Conservation (phyloP, 1,140 invertebrate species). For the Lerema accius region DNA sequence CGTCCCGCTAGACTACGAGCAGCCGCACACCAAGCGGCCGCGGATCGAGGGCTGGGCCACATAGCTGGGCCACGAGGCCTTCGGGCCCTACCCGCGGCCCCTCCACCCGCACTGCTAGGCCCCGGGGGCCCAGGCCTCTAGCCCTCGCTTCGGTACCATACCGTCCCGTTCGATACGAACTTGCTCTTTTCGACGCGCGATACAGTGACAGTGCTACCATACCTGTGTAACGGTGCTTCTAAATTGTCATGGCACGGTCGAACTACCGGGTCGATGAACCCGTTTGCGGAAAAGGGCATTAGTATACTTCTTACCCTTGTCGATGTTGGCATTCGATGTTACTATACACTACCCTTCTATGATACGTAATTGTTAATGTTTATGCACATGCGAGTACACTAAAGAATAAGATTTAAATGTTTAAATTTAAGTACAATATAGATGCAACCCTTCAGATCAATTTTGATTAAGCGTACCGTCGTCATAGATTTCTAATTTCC, state of each 20-base stretch:
- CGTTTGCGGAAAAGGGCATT: conserved; percentile 38
- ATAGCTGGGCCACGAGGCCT: conserved; percentile 85
- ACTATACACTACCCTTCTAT: conserved; percentile 61
- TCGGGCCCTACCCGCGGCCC: conserved; percentile 76
- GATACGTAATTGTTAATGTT: conserved; percentile 72
- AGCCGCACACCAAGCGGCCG: conserved; percentile 90
- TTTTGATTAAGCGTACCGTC: conserved; percentile 54
- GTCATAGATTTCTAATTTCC: conserved; percentile 70
- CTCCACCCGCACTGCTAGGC: conserved; percentile 72
- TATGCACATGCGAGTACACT: conserved; percentile 70
- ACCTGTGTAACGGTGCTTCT: conserved; percentile 53
- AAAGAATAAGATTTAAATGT: conserved; percentile 64
- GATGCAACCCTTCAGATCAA: conserved; percentile 66
- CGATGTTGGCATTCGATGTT: conserved; percentile 56
- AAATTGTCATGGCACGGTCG: conserved; percentile 55
- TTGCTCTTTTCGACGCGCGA: conserved; percentile 43
- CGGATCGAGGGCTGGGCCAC: conserved; percentile 94
- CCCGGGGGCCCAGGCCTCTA: conserved; percentile 38
- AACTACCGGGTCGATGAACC: conserved; percentile 15
- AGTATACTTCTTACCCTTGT: conserved; percentile 33
- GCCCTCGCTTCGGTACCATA: conserved; percentile 48
- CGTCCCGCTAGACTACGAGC: conserved; percentile 89
- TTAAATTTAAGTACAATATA: conserved; percentile 66
- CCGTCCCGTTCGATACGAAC: conserved; percentile 48
- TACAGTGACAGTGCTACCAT: conserved; percentile 26